Conservation (phyloP, 2,113 vertebrate genomes). For the Mormyrus iriodes region DNA sequence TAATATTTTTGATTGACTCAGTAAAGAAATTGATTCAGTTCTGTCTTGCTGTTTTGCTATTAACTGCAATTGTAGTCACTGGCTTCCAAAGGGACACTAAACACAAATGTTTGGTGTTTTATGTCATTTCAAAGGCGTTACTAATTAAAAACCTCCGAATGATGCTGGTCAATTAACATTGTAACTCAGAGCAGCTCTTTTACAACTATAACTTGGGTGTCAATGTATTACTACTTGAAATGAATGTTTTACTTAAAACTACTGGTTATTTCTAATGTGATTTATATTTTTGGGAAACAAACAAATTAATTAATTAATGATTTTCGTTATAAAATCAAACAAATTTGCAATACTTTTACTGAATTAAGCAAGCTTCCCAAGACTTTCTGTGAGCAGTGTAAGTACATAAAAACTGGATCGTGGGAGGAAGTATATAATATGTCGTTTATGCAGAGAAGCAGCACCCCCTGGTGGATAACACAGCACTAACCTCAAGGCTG, state of each 20-base stretch:
- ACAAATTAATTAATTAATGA: neutral
- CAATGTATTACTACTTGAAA: neutral
- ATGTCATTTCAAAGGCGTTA: neutral
- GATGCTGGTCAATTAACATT: neutral
- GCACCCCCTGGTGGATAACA: neutral
- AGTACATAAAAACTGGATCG: neutral
- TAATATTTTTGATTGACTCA: neutral
- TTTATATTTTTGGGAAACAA: neutral
- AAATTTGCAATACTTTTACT: neutral
- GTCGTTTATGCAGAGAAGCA: neutral
- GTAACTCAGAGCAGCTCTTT: neutral
- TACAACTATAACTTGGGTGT: neutral
- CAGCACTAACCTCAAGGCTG: slow-evolving; percentile 53
- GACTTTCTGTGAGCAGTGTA: neutral
- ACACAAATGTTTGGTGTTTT: neutral
- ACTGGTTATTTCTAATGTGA: neutral
- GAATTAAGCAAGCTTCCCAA: neutral
- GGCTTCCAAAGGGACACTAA: neutral
- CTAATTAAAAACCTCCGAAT: neutral
- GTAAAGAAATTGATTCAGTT: neutral
- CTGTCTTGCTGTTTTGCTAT: neutral
- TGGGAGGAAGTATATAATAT: neutral
- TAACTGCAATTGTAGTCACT: neutral
- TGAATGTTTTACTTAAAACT: neutral
- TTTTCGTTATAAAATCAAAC: neutral